These are phyloP conservation scores for Sebastes diploproa DNA, from an alignment of 2,797 vertebrate species.

Conservation along the genomic window DNA sequence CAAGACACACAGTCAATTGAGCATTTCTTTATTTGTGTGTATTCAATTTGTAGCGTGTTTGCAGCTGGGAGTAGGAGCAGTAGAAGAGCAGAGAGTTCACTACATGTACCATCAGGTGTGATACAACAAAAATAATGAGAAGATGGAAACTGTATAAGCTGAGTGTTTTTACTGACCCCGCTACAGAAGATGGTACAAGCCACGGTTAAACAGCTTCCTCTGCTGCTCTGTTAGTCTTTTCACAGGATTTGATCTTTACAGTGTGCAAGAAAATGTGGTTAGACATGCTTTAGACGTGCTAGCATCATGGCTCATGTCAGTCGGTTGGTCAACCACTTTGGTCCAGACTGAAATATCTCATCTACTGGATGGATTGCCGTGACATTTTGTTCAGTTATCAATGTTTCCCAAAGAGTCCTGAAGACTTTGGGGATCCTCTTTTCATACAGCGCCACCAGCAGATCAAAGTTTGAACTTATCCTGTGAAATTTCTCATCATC, in stretches of 20 bases:
- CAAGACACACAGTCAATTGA: constrained; percentile 1
- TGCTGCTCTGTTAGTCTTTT: background rate
- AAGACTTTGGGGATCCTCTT: background rate
- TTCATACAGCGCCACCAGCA: background rate
- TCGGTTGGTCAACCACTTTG: background rate
- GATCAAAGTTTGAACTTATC: too few species aligned
- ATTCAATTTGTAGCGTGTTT: background rate
- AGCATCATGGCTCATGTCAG: background rate
- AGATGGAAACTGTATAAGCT: background rate
- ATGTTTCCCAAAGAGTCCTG: too few species aligned
- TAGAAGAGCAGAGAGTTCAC: constrained; percentile 10
- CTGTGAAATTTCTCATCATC: background rate
- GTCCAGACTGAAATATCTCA: background rate
- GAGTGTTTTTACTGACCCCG: constrained; percentile 2
- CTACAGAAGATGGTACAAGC: background rate
- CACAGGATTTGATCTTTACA: background rate
- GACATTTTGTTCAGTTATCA: too few species aligned
- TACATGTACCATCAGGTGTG: constrained; percentile 13
- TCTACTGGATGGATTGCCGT: background rate
- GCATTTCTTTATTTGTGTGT: background rate
- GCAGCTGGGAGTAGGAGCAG: background rate
- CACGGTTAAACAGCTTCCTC: background rate
- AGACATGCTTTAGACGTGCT: background rate
- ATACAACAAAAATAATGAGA: constrained; percentile 27
- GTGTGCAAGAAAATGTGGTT: background rate